Evolutionary conservation across 2,113 vertebrate genomes (phyloP).

Genomic region (Platycercus adscitus): DNA sequence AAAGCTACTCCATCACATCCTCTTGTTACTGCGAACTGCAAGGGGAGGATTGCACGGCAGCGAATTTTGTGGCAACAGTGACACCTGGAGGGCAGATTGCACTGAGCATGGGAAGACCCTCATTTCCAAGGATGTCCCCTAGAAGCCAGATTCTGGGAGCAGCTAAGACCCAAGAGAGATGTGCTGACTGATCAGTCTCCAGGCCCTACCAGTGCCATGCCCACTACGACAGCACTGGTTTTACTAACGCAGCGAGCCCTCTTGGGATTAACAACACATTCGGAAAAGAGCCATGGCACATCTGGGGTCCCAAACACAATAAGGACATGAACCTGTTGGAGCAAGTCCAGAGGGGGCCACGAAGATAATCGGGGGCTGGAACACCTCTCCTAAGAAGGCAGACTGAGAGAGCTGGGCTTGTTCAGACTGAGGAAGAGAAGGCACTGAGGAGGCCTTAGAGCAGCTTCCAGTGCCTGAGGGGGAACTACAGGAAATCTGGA

Average conservation of each 20-base stretch:
- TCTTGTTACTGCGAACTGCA: accelerated
- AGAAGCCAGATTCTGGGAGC: background rate
- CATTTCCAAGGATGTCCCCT: background rate
- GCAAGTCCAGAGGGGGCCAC: background rate
- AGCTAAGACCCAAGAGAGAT: accelerated
- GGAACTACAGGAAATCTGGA: background rate
- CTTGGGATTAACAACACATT: background rate
- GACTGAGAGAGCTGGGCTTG: background rate
- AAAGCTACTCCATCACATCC: background rate
- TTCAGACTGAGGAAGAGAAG: background rate
- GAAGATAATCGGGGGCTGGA: background rate
- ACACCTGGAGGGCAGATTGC: background rate
- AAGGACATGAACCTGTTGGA: background rate
- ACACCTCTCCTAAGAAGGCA: background rate
- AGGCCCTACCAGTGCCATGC: accelerated
- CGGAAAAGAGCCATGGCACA: background rate
- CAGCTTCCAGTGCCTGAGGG: background rate
- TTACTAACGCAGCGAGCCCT: background rate
- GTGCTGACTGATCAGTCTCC: background rate
- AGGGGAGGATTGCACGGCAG: accelerated
- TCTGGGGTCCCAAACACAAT: background rate
- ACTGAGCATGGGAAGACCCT: background rate
- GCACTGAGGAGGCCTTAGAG: background rate
- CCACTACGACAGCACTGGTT: accelerated
- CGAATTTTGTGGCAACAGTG: background rate